Percentiles rank a stretch among this genome's conserved stretches.
Evolutionary conservation across 2,113 vertebrate genomes (phyloP).

Genomic region (Marmota flaviventris): DNA sequence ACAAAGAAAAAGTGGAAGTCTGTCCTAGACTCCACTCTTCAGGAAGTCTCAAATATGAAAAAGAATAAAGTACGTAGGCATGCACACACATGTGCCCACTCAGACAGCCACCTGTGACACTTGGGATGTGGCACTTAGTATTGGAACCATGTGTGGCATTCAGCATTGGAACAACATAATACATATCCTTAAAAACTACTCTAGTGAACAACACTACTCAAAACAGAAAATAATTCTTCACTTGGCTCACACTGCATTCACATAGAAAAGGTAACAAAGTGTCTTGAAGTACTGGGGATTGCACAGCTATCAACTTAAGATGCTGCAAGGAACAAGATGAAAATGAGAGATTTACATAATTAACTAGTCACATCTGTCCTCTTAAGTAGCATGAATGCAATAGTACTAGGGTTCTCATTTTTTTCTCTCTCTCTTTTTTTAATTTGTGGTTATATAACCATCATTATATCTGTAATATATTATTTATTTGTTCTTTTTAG

Average conservation of each 20-base stretch:
- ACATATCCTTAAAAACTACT: background rate
- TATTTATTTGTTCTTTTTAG: too few species aligned
- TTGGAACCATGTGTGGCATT: background rate
- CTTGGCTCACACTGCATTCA: too few species aligned
- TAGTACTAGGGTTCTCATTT: background rate
- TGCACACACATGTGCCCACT: background rate
- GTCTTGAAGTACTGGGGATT: background rate
- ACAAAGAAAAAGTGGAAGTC: too few species aligned
- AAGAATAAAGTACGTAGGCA: background rate
- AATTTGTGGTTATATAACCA: background rate
- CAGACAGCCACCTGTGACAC: too few species aligned
- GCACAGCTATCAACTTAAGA: background rate
- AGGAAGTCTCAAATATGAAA: background rate
- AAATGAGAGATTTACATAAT: background rate
- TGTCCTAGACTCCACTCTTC: background rate
- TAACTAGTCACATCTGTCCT: background rate
- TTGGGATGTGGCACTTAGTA: background rate
- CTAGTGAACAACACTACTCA: background rate
- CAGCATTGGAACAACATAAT: background rate
- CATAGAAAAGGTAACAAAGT: too few species aligned
- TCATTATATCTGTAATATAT: background rate
- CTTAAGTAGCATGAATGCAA: background rate
- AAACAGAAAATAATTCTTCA: background rate
- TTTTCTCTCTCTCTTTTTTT: too few species aligned
- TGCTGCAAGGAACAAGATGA: too few species aligned